Evolutionary conservation across 2,888 invertebrate species (phyloP).

Genomic region (Dicyrtomina minuta): DNA sequence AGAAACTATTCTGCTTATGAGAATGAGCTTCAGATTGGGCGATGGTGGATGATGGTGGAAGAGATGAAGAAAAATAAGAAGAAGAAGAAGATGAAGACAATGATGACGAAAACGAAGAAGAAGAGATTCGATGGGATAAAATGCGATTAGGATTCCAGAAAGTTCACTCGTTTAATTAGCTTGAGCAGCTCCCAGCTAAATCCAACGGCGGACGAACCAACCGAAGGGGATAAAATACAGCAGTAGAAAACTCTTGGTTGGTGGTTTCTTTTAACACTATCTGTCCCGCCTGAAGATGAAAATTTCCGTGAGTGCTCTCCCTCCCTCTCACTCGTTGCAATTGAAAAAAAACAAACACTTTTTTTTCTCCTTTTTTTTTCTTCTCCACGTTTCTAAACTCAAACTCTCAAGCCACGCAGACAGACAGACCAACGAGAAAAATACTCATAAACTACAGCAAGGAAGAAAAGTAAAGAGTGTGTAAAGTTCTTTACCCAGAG

Average conservation of each 20-base stretch:
- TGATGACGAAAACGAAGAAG: neutral
- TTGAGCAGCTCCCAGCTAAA: slow-evolving; percentile 16
- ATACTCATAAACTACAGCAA: too few species aligned
- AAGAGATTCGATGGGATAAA: slow-evolving; percentile 9
- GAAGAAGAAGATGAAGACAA: too few species aligned
- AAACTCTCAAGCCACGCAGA: too few species aligned
- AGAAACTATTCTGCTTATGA: too few species aligned
- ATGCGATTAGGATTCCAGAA: slow-evolving; percentile 27
- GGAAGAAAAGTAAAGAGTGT: too few species aligned
- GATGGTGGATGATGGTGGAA: too few species aligned
- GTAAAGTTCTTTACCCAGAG: too few species aligned
- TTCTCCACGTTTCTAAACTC: neutral
- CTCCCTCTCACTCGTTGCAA: neutral
- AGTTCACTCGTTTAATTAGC: slow-evolving; percentile 30
- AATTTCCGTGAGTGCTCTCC: neutral
- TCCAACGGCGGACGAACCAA: slow-evolving; percentile 7
- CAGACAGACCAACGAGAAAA: too few species aligned
- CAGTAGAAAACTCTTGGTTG: neutral
- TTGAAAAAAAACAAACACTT: neutral
- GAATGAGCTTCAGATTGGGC: too few species aligned
- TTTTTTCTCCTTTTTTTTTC: neutral
- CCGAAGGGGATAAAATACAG: neutral
- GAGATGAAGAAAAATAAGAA: too few species aligned
- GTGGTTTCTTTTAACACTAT: neutral
- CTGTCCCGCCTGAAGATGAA: neutral